Evolutionary conservation across 1,140 invertebrate genomes (phyloP).

Genomic region (Adoxophyes honmai): DNA sequence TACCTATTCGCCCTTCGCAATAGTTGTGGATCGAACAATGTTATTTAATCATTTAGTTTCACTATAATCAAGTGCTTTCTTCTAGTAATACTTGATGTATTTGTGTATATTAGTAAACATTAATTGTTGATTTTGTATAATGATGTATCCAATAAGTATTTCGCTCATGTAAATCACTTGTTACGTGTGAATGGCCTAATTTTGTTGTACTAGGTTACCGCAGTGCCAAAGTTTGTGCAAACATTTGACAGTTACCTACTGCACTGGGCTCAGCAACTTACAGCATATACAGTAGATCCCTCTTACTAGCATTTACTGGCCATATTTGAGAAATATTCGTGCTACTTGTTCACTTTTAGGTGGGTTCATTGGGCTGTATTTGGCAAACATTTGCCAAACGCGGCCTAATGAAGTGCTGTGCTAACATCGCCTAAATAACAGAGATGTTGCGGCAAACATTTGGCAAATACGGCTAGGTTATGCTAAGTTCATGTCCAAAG

Average conservation of each 20-base stretch:
- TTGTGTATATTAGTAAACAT: conserved; percentile 7
- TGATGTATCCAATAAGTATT: background rate
- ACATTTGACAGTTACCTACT: conserved; percentile 1
- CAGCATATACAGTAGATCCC: background rate
- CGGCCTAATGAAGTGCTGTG: too few relatives aligned
- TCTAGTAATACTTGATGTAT: conserved; percentile 13
- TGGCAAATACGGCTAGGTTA: too few relatives aligned
- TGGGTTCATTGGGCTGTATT: too few relatives aligned
- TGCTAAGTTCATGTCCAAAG: too few relatives aligned
- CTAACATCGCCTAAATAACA: too few relatives aligned
- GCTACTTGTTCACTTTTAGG: too few relatives aligned
- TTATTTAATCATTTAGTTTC: conserved; percentile 15
- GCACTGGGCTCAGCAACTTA: background rate
- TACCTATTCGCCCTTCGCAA: conserved; percentile 4
- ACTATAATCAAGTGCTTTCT: conserved; percentile 14
- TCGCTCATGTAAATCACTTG: background rate
- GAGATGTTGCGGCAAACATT: too few relatives aligned
- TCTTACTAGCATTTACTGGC: background rate
- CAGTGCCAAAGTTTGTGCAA: conserved; percentile 39
- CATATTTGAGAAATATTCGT: too few relatives aligned
- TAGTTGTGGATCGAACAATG: conserved; percentile 2
- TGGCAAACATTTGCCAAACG: too few relatives aligned
- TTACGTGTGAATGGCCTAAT: conserved; percentile 28
- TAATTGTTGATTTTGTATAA: background rate
- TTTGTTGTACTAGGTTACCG: conserved; percentile 36